These are phyloP conservation scores for Prorops nasuta DNA, from an alignment of 1,140 invertebrate species.

Conservation along the genomic window DNA sequence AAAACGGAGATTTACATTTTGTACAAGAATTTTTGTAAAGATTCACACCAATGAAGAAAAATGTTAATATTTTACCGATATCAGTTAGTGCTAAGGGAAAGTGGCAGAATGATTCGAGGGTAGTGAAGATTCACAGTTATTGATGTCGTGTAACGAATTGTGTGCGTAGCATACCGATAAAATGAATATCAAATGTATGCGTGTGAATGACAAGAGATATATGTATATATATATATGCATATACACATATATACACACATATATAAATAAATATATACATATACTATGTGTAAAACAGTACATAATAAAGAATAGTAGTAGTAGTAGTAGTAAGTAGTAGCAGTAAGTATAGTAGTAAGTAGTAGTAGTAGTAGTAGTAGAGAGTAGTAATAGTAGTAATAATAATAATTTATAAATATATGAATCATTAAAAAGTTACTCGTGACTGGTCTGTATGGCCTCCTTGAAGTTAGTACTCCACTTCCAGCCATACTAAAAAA, in stretches of 20 bases:
- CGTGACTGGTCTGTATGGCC: slow-evolving; percentile 74
- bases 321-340: slow-evolving; percentile 34
- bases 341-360: slow-evolving; percentile 39
- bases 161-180: slow-evolving; percentile 29
- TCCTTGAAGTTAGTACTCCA: slow-evolving; percentile 93
- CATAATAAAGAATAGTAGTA: slow-evolving; percentile 27
- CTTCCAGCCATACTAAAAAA: slow-evolving; percentile 84
- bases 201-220: slow-evolving; percentile 6
- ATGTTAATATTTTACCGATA: too few relatives aligned
- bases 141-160: slow-evolving; percentile 15
- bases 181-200: slow-evolving; percentile 12
- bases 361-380: slow-evolving; percentile 26
- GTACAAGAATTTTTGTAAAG: background rate
- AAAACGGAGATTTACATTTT: too few relatives aligned
- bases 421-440: slow-evolving; percentile 62
- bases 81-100: background rate
- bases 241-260: slow-evolving; percentile 28
- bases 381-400: slow-evolving; percentile 39
- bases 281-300: slow-evolving; percentile 34
- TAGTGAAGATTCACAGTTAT: slow-evolving; percentile 18
- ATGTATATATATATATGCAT: background rate
- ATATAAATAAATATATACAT: slow-evolving; percentile 30
- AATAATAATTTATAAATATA: slow-evolving; percentile 47
- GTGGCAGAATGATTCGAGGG: slow-evolving; percentile 24
- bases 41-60: background rate